phyloP scores from a whole-genome alignment of 2,888 invertebrate species.

The Xestobium rufovillosum region DNA sequence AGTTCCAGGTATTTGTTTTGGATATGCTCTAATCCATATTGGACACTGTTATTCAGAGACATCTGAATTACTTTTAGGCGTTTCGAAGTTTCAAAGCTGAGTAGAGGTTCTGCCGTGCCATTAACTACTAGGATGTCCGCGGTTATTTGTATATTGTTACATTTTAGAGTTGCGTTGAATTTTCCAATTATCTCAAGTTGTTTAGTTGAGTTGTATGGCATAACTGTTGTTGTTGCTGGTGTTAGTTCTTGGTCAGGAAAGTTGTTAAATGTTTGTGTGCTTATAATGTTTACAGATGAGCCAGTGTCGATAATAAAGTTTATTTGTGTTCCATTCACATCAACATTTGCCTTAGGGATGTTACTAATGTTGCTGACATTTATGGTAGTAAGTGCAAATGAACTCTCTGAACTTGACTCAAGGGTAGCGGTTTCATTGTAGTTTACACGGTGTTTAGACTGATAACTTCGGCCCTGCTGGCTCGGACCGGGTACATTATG shows the following conservation, averaged over 20 bases:
- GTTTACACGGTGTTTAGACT: conserved; percentile 7
- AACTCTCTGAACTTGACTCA: no score
- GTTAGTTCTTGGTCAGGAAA: neutral
- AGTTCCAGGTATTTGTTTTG: no score
- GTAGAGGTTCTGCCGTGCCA: conserved; percentile 7
- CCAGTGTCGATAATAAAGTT: conserved; percentile 11
- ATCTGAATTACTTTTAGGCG: conserved; percentile 6
- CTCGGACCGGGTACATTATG: no score
- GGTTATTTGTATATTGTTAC: conserved; percentile 3
- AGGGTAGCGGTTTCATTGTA: no score
- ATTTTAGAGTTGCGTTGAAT: conserved; percentile 7
- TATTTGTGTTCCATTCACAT: neutral
- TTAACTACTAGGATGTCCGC: conserved; percentile 7
- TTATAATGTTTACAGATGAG: conserved; percentile 13
- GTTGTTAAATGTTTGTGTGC: conserved; percentile 6
- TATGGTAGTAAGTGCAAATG: no score
- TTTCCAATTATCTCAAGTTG: conserved; percentile 9
- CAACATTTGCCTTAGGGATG: conserved; percentile 2
- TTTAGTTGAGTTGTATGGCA: conserved; percentile 4
- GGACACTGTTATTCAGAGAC: neutral
- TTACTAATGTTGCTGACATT: conserved; percentile 1
- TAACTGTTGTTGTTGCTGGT: neutral
- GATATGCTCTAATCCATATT: no score
- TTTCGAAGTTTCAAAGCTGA: conserved; percentile 9
- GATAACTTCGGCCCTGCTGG: conserved; percentile 5